Base-by-base conservation (phyloP, 2,797 vertebrate genomes). In the Myiothlypis coronata region DNA sequence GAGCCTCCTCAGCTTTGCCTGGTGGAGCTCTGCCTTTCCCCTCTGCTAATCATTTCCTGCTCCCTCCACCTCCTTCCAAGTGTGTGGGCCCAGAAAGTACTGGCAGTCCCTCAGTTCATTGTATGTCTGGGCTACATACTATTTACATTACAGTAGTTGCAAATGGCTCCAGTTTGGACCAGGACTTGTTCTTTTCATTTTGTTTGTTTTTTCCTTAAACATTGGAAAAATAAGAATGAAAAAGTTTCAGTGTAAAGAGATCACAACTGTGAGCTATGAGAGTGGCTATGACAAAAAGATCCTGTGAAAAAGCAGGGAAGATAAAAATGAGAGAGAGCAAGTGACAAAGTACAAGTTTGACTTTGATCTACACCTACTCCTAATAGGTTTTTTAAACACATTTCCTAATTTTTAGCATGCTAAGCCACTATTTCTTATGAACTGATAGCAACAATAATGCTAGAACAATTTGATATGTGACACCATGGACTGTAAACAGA, bases 61-160 rank as follows among this genome's bases (percentile, higher is more conserved):
- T 56, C 82, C n/a, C 57, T 87, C 82, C 84, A 27, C 43, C 34
- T 22, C 22, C 18, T 68, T 93, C 92, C 81, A 90, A 93, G 86
- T 93, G 83, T 93, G 79, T 89, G 83, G 89, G 93, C 92, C 89
- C 50, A 43, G 43, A 93, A 96, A 97, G 95, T 89, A 96, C 94
- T 96, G 93, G 89, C 95, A 95, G 90, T 93, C 26, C 89, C 81
- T 92, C 64, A 32, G 28, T 59, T 81, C 84, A 83, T 52, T 89
- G 35, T 91, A 59, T 15, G 6, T 80, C 89, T 95, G 82, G 76
- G 46, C 55, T 83, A 74, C 69, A 43, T 59, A 81, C 35, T 93
- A 91, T 94, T 92, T 91, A 68, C 61, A 75, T 94, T 87, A 47
- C 50, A 55, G 71, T 70, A 91, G 75, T 56, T 87, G 75, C 1